A percentile compares a stretch with the other conserved stretches of the same genome.
Conservation (phyloP, 2,797 vertebrate genomes). For the Euthynnus affinis region DNA sequence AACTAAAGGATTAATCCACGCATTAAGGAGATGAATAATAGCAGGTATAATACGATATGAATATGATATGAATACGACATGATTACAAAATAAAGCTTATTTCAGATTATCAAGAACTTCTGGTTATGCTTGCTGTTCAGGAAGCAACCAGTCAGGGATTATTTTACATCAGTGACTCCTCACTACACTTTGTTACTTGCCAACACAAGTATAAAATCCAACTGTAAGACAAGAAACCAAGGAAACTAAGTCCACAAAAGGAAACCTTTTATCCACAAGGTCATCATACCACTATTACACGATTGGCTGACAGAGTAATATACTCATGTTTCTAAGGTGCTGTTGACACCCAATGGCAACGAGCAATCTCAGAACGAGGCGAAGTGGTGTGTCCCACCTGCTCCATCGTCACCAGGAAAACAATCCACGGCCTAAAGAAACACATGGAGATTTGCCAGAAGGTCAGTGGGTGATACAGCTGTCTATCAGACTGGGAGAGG, state of each 20-base stretch:
- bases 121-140: background rate
- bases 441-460: slow-evolving; percentile 99
- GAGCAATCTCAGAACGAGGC: slow-evolving; percentile 91
- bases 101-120: background rate
- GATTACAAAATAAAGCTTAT: background rate
- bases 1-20: background rate
- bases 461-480: slow-evolving; percentile 79
- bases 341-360: slow-evolving; percentile 91
- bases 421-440: slow-evolving; percentile 94
- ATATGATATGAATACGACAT: no score
- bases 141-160: background rate
- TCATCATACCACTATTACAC: background rate
- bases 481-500: background rate
- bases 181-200: background rate
- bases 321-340: slow-evolving; percentile 60
- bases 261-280: slow-evolving; percentile 1
- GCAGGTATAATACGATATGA: no score
- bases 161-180: slow-evolving; percentile 3
- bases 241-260: background rate
- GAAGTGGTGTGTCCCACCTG: slow-evolving; percentile 95
- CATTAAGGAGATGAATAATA: background rate
- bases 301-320: slow-evolving; percentile 7
- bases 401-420: slow-evolving; percentile 93
- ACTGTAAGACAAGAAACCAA: background rate
- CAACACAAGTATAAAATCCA: background rate